These are phyloP conservation scores for Dasyurus viverrinus DNA, from an alignment of 2,113 vertebrate genomes.

Conservation along the genomic window DNA sequence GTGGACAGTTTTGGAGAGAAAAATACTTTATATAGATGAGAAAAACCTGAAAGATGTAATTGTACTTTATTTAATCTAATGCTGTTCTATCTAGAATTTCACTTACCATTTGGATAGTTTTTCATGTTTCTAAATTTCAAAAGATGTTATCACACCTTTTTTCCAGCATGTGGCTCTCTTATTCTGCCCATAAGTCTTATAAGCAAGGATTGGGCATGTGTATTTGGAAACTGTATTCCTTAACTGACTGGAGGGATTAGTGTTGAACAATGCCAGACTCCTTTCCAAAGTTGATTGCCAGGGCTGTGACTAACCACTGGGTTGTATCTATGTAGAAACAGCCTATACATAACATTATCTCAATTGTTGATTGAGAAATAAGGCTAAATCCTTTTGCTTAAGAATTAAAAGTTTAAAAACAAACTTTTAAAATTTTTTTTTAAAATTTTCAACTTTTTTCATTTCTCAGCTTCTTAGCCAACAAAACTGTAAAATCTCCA, in stretches of 20 bases:
- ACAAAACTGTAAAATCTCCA: neutral
- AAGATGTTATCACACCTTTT: constrained; percentile 35
- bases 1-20: constrained; percentile 14
- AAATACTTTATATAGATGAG: constrained; percentile 33
- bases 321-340: constrained; percentile 4
- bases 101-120: constrained; percentile 39
- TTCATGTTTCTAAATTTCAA: constrained; percentile 35
- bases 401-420: neutral
- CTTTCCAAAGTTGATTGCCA: constrained; percentile 34
- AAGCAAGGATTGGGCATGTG: constrained; percentile 21
- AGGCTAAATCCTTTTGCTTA: neutral
- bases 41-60: constrained; percentile 16
- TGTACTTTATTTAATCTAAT: constrained; percentile 28
- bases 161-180: constrained; percentile 50
- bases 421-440: too few relatives aligned
- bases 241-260: constrained; percentile 44
- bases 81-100: constrained; percentile 23
- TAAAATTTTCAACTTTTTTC: neutral
- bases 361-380: neutral
- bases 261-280: constrained; percentile 35
- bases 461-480: neutral
- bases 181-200: constrained; percentile 53
- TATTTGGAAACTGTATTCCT: constrained; percentile 46
- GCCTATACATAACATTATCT: constrained; percentile 22
- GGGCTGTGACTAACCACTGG: neutral